These are phyloP conservation scores for Batillaria attramentaria DNA, from an alignment of 1,140 invertebrate genomes.

Conservation along the genomic window DNA sequence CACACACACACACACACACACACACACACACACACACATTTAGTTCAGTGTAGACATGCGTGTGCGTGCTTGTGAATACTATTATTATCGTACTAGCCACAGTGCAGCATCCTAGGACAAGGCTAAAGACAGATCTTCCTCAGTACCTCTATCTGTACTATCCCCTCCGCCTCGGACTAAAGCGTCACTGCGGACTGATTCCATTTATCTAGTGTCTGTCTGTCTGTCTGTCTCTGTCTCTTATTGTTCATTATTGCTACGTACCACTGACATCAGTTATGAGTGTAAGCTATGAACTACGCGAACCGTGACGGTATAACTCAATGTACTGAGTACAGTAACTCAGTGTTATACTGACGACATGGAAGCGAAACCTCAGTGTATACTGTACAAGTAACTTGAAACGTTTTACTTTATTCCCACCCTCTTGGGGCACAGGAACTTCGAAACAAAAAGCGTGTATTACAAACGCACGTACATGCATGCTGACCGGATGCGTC, in stretches of 20 bases:
- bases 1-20: neutral
- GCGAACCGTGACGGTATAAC: too few relatives aligned
- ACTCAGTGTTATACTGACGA: too few relatives aligned
- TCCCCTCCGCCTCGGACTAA: too few relatives aligned
- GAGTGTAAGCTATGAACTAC: too few relatives aligned
- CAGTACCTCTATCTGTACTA: neutral
- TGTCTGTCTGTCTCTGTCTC: too few relatives aligned
- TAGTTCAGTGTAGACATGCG: neutral
- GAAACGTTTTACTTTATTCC: too few relatives aligned
- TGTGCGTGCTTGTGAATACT: neutral
- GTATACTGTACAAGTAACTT: too few relatives aligned
- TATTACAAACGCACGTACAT: neutral
- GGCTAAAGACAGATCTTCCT: neutral
- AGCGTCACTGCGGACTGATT: neutral
- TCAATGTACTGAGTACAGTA: too few relatives aligned
- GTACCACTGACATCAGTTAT: too few relatives aligned
- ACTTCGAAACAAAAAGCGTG: neutral
- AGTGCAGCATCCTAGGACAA: neutral
- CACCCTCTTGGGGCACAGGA: neutral
- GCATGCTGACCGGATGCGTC: neutral
- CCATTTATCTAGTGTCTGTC: neutral
- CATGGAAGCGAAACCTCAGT: too few relatives aligned
- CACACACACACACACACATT: conserved; percentile 1
- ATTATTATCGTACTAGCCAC: neutral
- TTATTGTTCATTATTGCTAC: too few relatives aligned